Conservation (phyloP, 2,888 invertebrate species). For the Drosophila multiciliata region DNA sequence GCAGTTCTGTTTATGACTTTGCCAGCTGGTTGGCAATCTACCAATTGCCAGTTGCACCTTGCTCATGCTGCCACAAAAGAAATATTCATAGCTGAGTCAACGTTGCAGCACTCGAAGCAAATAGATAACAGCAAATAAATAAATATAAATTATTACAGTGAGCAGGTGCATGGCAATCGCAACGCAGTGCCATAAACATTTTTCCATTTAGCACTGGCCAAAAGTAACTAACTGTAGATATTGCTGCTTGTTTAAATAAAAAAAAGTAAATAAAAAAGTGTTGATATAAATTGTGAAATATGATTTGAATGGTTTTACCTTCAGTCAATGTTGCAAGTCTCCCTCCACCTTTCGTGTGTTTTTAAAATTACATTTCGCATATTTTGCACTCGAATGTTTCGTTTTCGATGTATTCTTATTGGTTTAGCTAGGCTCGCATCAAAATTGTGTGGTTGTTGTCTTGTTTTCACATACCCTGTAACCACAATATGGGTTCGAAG, state of each 20-base stretch:
- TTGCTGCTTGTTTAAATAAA: constrained; percentile 34
- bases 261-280: neutral
- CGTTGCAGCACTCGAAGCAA: constrained; percentile 45
- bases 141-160: constrained; percentile 61
- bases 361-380: constrained; percentile 45
- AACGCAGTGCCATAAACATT: constrained; percentile 2
- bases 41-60: constrained; percentile 7
- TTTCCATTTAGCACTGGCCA: constrained; percentile 14
- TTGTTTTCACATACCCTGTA: constrained; percentile 1
- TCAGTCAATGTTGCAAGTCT: constrained; percentile 3
- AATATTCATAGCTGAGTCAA: constrained; percentile 18
- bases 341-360: constrained; percentile 26
- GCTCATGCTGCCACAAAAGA: neutral
- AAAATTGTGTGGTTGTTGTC: neutral
- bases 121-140: constrained; percentile 64
- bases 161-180: constrained; percentile 22
- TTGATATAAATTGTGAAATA: constrained; percentile 52
- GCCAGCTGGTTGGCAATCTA: constrained; percentile 30
- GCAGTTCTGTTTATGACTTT: constrained; percentile 11
- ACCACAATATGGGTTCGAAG: neutral
- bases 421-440: constrained; percentile 2
- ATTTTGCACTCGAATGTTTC: constrained; percentile 35
- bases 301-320: constrained; percentile 25
- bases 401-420: constrained; percentile 20
- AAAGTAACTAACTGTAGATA: constrained; percentile 8